Conservation (phyloP, 2,113 vertebrate species). For the Scytalopus superciliaris region DNA sequence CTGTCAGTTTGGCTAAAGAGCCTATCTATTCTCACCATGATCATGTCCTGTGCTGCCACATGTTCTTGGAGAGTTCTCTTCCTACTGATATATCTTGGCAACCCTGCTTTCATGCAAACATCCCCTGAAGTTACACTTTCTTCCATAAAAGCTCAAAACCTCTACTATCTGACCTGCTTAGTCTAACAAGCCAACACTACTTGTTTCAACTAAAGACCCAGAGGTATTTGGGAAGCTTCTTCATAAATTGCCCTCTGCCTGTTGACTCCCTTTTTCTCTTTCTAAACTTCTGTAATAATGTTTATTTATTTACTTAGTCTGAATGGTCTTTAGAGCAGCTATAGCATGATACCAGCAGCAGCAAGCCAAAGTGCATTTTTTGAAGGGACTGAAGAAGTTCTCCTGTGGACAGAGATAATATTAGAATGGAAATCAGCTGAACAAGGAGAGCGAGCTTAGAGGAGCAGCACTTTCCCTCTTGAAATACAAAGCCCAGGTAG, state of each 20-base stretch:
- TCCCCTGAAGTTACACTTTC: background rate
- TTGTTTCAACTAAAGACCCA: background rate
- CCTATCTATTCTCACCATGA: background rate
- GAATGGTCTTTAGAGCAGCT: background rate
- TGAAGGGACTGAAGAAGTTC: background rate
- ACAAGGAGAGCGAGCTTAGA: background rate
- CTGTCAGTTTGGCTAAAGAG: background rate
- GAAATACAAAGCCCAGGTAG: background rate
- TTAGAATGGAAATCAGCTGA: background rate
- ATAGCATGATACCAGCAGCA: background rate
- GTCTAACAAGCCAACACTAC: background rate
- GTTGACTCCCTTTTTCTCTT: background rate
- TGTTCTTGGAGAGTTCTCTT: background rate
- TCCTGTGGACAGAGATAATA: background rate
- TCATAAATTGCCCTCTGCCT: background rate
- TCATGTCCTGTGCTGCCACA: background rate
- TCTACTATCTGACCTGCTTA: background rate
- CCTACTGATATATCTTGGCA: background rate
- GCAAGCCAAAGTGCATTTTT: background rate
- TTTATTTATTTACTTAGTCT: background rate
- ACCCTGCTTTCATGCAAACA: background rate
- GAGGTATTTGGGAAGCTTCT: background rate
- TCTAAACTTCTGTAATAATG: background rate
- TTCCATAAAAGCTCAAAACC: background rate
- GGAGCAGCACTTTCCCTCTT: background rate